These are phyloP conservation scores for Baryphthengus martii DNA, from an alignment of 2,113 vertebrate genomes.

Conservation along the genomic window DNA sequence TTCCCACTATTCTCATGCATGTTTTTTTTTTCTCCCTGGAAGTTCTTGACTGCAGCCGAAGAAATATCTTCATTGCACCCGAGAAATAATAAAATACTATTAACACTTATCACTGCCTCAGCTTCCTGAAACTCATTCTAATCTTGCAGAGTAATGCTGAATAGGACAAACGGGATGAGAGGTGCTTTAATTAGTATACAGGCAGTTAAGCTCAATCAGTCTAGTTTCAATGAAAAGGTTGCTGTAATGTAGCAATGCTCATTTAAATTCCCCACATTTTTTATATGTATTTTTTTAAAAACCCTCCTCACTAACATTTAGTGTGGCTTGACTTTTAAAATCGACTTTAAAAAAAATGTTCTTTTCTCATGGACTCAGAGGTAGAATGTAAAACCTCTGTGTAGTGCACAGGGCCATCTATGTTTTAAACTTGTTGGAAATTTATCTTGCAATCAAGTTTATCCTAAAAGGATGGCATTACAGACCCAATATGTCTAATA, in stretches of 20 bases:
- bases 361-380: background rate
- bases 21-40: background rate
- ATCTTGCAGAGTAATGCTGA: background rate
- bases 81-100: background rate
- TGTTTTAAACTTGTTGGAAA: background rate
- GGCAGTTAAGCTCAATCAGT: slow-evolving; percentile 31
- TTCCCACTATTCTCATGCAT: background rate
- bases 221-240: background rate
- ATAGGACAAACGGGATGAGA: slow-evolving; percentile 14
- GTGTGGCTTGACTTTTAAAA: background rate
- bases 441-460: background rate
- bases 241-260: background rate
- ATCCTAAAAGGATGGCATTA: background rate
- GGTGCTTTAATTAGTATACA: slow-evolving; percentile 46
- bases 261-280: background rate
- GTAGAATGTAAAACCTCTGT: background rate
- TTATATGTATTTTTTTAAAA: no score
- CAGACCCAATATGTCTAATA: background rate
- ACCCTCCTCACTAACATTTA: background rate
- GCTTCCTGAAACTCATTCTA: background rate
- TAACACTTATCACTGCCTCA: background rate
- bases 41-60: background rate
- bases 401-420: background rate
- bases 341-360: background rate
- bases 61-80: background rate